A percentile compares a stretch with the other conserved stretches of the same genome.
Conservation (phyloP, 2,888 invertebrate species). For the Heteromurus nitidus region DNA sequence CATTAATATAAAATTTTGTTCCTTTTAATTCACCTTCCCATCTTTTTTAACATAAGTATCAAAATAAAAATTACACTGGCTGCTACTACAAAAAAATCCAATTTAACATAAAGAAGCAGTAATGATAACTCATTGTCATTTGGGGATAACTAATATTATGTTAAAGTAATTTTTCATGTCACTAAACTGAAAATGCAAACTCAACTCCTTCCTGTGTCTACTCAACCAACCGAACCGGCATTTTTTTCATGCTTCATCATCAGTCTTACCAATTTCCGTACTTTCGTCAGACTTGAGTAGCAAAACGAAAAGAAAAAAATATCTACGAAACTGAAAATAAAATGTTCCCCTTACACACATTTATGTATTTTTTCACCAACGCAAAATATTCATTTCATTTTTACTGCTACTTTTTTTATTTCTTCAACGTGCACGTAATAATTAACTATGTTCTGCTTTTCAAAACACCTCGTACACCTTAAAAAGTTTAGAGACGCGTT, state of each 20-base stretch:
- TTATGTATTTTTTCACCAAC: too few relatives aligned
- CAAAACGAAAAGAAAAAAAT: neutral
- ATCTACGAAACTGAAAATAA: slow-evolving; percentile 5
- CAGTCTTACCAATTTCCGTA: slow-evolving; percentile 36
- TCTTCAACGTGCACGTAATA: too few relatives aligned
- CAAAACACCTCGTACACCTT: too few relatives aligned
- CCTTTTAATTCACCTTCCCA: neutral
- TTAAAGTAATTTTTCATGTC: neutral
- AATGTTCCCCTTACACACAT: neutral
- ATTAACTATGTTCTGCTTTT: too few relatives aligned
- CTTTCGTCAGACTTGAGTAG: slow-evolving; percentile 8
- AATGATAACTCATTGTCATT: neutral
- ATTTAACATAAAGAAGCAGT: too few relatives aligned
- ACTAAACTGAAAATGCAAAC: neutral
- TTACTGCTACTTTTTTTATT: too few relatives aligned
- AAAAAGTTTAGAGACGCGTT: too few relatives aligned
- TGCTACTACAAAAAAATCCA: too few relatives aligned
- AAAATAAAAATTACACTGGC: too few relatives aligned
- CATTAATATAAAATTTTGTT: slow-evolving; percentile 6
- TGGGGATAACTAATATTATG: neutral
- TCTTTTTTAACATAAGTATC: slow-evolving; percentile 1
- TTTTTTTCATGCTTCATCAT: slow-evolving; percentile 6
- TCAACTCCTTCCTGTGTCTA: neutral
- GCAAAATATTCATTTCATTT: too few relatives aligned
- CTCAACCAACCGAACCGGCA: too few relatives aligned